Evolutionary conservation across 2,113 vertebrate genomes (phyloP).

Genomic region (Chaetorhynchus papuensis): DNA sequence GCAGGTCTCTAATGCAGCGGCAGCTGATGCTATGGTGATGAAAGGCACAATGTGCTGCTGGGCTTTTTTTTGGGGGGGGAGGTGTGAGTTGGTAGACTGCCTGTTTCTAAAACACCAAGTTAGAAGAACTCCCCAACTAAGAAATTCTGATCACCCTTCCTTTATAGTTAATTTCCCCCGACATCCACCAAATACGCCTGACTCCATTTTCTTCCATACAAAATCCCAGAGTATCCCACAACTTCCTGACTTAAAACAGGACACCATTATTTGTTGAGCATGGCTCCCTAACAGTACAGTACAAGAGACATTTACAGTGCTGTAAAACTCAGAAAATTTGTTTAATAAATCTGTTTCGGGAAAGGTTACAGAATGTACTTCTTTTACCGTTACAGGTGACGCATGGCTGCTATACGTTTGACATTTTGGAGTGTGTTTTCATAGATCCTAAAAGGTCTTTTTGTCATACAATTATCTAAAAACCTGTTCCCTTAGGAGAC

Average conservation of each 20-base stretch:
- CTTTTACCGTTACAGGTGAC: background rate
- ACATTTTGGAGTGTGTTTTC: constrained; percentile 27
- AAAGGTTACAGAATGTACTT: background rate
- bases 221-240: background rate
- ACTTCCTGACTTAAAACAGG: background rate
- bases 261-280: background rate
- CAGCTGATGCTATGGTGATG: background rate
- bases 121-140: background rate
- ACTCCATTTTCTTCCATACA: background rate
- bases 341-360: background rate
- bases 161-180: background rate
- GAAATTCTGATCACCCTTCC: background rate
- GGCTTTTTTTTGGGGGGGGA: too few relatives aligned
- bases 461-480: constrained; percentile 5
- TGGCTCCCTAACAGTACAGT: background rate
- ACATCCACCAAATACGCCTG: background rate
- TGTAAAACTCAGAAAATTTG: background rate
- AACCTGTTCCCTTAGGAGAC: background rate
- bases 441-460: constrained; percentile 19
- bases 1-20: background rate
- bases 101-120: background rate
- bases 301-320: background rate
- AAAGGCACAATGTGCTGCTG: background rate
- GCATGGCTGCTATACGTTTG: background rate
- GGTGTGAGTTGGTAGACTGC: background rate